phyloP scores from a whole-genome alignment of 2,113 vertebrate genomes.

The Cyphomyrus discorhynchus region DNA sequence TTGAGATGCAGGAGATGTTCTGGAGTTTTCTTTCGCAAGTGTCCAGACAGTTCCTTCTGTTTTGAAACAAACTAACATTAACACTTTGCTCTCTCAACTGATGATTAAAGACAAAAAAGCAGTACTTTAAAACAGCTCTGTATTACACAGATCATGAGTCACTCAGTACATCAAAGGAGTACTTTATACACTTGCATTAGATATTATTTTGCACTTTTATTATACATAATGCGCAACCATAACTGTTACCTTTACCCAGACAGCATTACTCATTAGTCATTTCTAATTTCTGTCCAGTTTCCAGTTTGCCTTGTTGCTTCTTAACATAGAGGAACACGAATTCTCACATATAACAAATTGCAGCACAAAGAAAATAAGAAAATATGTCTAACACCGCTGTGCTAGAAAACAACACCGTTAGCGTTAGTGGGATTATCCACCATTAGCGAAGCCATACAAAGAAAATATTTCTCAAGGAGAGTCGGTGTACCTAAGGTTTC shows the following conservation, averaged over 20 bases:
- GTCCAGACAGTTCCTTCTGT: slow-evolving; percentile 10
- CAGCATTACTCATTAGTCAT: not conserved
- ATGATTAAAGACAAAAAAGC: not conserved
- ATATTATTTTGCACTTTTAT: not conserved
- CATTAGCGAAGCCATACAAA: too few relatives aligned
- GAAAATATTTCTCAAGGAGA: not conserved
- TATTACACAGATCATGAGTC: not conserved
- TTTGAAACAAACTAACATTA: not conserved
- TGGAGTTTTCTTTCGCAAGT: not conserved
- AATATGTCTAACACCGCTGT: too few relatives aligned
- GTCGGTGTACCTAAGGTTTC: slow-evolving; percentile 82
- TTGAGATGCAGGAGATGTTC: slow-evolving; percentile 42
- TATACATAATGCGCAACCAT: not conserved
- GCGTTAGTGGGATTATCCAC: too few relatives aligned
- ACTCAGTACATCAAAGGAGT: not conserved
- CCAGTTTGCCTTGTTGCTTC: not conserved
- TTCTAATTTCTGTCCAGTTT: not conserved
- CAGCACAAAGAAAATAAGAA: not conserved
- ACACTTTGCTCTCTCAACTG: not conserved
- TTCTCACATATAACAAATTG: not conserved
- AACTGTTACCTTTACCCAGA: not conserved
- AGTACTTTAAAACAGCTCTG: not conserved
- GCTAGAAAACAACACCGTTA: too few relatives aligned
- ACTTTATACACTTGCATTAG: not conserved
- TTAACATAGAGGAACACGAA: not conserved